Evolutionary conservation across 2,888 invertebrate species (phyloP).

Genomic region (Coremacera marginata): DNA sequence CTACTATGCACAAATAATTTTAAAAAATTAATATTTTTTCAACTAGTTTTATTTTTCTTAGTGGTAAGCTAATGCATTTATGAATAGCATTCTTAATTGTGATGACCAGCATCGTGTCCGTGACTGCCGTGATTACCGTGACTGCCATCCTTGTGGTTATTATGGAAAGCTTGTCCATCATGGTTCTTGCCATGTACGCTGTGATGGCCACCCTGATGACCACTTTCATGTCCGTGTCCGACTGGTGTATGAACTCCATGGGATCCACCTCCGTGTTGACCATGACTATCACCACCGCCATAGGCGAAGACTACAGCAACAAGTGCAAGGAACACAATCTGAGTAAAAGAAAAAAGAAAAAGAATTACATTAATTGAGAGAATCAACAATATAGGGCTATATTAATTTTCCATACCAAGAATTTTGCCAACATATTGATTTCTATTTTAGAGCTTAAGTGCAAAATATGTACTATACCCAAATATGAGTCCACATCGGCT

Average conservation of each 20-base stretch:
- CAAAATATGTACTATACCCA: constrained; percentile 8
- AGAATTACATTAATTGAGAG: not conserved
- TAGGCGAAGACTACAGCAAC: constrained; percentile 11
- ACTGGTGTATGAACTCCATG: not conserved
- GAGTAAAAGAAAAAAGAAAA: not conserved
- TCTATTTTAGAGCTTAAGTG: not conserved
- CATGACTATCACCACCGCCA: not conserved
- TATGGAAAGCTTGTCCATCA: not conserved
- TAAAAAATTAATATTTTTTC: too few relatives aligned
- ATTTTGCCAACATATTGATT: constrained; percentile 13
- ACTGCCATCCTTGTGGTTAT: not conserved
- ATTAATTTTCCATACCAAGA: constrained; percentile 7
- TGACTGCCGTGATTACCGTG: not conserved
- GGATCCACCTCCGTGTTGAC: not conserved
- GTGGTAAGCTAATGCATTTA: too few relatives aligned
- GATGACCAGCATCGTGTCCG: not conserved
- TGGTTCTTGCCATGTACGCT: not conserved
- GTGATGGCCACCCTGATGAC: not conserved
- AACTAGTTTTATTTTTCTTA: too few relatives aligned
- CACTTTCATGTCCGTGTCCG: not conserved
- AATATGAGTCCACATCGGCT: not conserved
- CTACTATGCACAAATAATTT: too few relatives aligned
- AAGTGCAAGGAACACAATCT: constrained; percentile 25
- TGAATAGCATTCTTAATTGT: too few relatives aligned
- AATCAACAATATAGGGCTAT: not conserved